Percentiles rank a stretch among this genome's conserved stretches.
Evolutionary conservation across 1,140 invertebrate species (phyloP).

Genomic region (Eubasilissa regina): DNA sequence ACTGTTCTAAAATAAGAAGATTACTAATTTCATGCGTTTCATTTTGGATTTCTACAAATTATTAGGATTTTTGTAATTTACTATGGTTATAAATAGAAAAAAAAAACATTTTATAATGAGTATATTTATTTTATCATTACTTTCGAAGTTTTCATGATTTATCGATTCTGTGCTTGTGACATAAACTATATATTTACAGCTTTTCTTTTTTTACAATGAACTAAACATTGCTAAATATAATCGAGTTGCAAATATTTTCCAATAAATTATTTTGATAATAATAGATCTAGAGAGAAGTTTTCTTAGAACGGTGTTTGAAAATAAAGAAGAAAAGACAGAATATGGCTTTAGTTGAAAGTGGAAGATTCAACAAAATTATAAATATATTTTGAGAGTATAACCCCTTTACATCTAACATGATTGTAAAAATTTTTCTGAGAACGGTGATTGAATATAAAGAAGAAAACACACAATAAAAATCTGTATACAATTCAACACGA

Average conservation of each 20-base stretch:
- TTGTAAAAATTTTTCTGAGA: too few relatives aligned
- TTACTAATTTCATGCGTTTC: too few relatives aligned
- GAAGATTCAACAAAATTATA: too few relatives aligned
- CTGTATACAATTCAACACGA: too few relatives aligned
- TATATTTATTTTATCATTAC: not conserved
- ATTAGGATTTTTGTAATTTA: too few relatives aligned
- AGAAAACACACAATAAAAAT: not conserved
- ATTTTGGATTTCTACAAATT: too few relatives aligned
- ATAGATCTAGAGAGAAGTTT: conserved; percentile 2
- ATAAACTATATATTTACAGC: conserved; percentile 38
- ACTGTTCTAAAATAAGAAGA: too few relatives aligned
- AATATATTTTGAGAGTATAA: too few relatives aligned
- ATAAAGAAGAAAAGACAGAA: not conserved
- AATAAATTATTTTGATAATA: not conserved
- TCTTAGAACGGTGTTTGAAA: not conserved
- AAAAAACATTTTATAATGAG: conserved; percentile 21
- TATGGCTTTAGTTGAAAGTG: too few relatives aligned
- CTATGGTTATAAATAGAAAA: too few relatives aligned
- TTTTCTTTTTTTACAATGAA: conserved; percentile 2
- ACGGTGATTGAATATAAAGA: not conserved
- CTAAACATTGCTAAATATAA: not conserved
- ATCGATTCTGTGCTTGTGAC: conserved; percentile 28
- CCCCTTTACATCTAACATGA: too few relatives aligned
- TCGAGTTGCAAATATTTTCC: not conserved
- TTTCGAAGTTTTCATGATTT: conserved; percentile 40